Conservation (phyloP, 2,888 invertebrate genomes). For the Drosophila niveifrons region DNA sequence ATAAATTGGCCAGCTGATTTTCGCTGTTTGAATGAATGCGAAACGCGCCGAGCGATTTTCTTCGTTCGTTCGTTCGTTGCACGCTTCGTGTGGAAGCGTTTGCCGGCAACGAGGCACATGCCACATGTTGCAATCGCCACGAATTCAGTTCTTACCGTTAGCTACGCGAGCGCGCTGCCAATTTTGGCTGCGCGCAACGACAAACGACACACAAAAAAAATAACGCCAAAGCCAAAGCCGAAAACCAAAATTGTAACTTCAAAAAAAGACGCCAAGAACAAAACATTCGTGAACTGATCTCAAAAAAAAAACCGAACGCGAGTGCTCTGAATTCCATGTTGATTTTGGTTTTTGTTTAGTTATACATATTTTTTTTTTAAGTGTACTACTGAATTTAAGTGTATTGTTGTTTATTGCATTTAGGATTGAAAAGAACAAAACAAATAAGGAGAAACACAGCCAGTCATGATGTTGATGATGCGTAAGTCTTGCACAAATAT, state of each 20-base stretch:
- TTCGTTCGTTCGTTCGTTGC: conserved; percentile 9
- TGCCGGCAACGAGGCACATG: conserved; percentile 43
- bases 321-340: neutral
- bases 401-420: conserved; percentile 44
- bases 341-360: neutral
- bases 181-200: conserved; percentile 47
- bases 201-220: conserved; percentile 9
- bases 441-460: conserved; percentile 20
- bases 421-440: conserved; percentile 1
- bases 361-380: conserved; percentile 11
- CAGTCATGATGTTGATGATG: conserved; percentile 38
- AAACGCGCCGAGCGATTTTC: neutral
- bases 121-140: conserved; percentile 71
- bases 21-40: conserved; percentile 14
- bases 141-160: conserved; percentile 73
- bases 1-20: conserved; percentile 36
- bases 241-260: neutral
- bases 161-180: conserved; percentile 64
- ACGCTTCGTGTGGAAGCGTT: neutral
- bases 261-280: conserved; percentile 1
- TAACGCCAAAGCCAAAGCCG: neutral
- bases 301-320: neutral
- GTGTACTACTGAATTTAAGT: conserved; percentile 21
- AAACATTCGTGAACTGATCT: conserved; percentile 4
- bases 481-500: conserved; percentile 54